Conservation (phyloP, 92 coral and sea anemone genomes). For the Anthopleura xanthogrammica region DNA sequence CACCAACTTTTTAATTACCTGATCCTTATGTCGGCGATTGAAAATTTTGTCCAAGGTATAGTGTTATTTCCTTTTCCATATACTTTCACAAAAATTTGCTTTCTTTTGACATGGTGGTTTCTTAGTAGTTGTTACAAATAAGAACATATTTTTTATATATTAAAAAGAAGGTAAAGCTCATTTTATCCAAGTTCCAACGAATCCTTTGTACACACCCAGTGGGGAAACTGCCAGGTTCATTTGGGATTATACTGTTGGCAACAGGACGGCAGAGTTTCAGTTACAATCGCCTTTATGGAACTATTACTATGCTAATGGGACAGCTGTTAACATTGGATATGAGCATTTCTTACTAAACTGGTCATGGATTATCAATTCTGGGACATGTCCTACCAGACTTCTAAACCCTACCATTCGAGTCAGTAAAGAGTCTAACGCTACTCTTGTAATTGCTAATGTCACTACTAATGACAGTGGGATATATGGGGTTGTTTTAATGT, state of each 20-base stretch:
- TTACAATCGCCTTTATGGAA: not conserved
- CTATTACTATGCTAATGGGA: not conserved
- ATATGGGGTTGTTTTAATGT: not conserved
- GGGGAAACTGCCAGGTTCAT: conserved; percentile 1
- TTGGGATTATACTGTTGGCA: conserved; percentile 5
- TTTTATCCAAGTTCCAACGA: not conserved
- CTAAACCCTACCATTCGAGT: not conserved
- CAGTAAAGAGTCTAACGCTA: not conserved
- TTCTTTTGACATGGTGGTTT: no score
- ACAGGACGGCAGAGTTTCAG: not conserved
- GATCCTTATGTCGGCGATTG: no score
- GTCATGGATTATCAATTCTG: not conserved
- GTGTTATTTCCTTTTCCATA: not conserved
- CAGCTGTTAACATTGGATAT: not conserved
- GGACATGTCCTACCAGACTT: not conserved
- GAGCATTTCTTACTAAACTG: not conserved
- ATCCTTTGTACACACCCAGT: not conserved
- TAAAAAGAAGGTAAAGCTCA: not conserved
- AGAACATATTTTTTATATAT: not conserved
- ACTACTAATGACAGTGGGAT: conserved; percentile 8
- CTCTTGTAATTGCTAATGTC: conserved; percentile 9
- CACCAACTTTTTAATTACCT: no score
- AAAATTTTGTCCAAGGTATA: not conserved
- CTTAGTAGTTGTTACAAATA: not conserved
- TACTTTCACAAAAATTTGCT: no score